Percentiles rank a stretch among this genome's conserved stretches.
Evolutionary conservation across 1,140 invertebrate species (phyloP).

Genomic region (Calliopsis andreniformis): DNA sequence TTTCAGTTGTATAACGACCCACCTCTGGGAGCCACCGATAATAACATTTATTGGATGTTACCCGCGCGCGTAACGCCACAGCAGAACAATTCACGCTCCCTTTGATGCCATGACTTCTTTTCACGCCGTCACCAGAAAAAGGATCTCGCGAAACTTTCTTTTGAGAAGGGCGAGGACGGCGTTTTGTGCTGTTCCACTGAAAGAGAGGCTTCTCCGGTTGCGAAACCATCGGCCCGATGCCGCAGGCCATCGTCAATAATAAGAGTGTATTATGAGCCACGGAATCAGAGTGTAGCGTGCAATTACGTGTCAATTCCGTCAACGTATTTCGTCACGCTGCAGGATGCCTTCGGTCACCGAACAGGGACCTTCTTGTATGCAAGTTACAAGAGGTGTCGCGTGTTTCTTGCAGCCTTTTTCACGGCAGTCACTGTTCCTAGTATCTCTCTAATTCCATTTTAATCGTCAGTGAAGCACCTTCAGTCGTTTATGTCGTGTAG

Average conservation of each 20-base stretch:
- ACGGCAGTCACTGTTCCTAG: background rate
- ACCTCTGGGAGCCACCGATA: slow-evolving; percentile 4
- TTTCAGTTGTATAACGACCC: background rate
- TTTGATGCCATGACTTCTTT: slow-evolving; percentile 52
- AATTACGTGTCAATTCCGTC: slow-evolving; percentile 69
- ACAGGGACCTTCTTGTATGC: slow-evolving; percentile 33
- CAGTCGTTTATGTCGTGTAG: too few relatives aligned
- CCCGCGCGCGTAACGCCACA: slow-evolving; percentile 50
- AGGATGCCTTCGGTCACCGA: slow-evolving; percentile 39
- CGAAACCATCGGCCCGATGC: slow-evolving; percentile 57
- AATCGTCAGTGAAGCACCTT: too few relatives aligned
- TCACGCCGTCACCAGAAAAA: slow-evolving; percentile 31
- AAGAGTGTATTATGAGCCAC: slow-evolving; percentile 60
- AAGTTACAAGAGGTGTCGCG: background rate
- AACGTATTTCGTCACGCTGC: slow-evolving; percentile 64
- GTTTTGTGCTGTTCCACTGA: slow-evolving; percentile 47
- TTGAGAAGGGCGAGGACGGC: slow-evolving; percentile 22
- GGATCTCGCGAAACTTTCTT: slow-evolving; percentile 49
- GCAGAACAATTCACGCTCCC: slow-evolving; percentile 56
- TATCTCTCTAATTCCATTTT: background rate
- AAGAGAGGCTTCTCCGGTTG: slow-evolving; percentile 57
- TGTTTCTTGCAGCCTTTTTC: slow-evolving; percentile 15
- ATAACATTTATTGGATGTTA: slow-evolving; percentile 51
- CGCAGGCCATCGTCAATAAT: slow-evolving; percentile 66
- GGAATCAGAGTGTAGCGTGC: slow-evolving; percentile 60